Conservation (phyloP, 1,140 invertebrate genomes). For the Luehdorfia chinensis region DNA sequence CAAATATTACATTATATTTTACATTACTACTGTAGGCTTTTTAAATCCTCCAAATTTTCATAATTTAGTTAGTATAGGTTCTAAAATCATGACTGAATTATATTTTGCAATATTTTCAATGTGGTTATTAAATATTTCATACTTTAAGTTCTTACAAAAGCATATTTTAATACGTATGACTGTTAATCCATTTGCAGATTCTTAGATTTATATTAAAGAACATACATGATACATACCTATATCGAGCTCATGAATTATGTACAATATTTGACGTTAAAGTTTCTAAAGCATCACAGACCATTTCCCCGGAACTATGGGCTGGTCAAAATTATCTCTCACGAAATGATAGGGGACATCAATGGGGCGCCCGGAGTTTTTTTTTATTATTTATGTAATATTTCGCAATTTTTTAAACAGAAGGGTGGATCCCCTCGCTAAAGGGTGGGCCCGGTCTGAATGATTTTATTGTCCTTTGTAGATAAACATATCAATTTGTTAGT, state of each 20-base stretch:
- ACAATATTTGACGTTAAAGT: constrained; percentile 57
- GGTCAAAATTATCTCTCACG: constrained; percentile 59
- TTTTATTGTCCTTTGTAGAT: constrained; percentile 74
- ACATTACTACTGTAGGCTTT: too few relatives aligned
- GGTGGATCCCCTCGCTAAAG: constrained; percentile 70
- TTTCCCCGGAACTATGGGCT: constrained; percentile 62
- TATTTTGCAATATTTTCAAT: too few relatives aligned
- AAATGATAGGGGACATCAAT: constrained; percentile 33
- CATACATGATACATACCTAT: neutral
- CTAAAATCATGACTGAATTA: too few relatives aligned
- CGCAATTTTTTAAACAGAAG: constrained; percentile 73
- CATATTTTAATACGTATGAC: too few relatives aligned
- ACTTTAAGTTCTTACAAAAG: too few relatives aligned
- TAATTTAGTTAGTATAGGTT: too few relatives aligned
- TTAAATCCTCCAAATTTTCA: too few relatives aligned
- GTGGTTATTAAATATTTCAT: too few relatives aligned
- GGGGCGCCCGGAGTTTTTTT: constrained; percentile 41
- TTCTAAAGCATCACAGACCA: constrained; percentile 52
- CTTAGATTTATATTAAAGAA: constrained; percentile 2
- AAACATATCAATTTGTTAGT: constrained; percentile 77
- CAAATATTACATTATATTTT: too few relatives aligned
- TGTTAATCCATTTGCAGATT: too few relatives aligned
- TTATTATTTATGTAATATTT: constrained; percentile 75
- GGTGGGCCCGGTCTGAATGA: constrained; percentile 65
- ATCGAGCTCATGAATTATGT: constrained; percentile 28